Evolutionary conservation across 2,797 vertebrate species (phyloP).

Genomic region (Hydrophis major): DNA sequence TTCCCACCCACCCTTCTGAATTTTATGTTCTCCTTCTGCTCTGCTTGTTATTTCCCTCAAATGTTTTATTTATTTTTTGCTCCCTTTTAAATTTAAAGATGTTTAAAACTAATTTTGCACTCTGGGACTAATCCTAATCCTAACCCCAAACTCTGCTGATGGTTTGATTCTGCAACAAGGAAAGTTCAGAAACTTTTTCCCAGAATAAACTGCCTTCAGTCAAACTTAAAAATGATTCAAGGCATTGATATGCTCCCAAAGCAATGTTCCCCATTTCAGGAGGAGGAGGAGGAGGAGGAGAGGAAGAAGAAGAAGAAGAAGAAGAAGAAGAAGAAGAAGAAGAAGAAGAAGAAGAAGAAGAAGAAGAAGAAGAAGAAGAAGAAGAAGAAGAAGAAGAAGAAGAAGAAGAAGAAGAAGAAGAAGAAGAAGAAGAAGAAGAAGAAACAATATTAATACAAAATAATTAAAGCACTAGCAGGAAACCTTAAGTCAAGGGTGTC

Average conservation of each 20-base stretch:
- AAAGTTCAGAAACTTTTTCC: neutral
- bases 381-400: no score
- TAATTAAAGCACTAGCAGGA: neutral
- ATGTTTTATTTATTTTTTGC: constrained; percentile 27
- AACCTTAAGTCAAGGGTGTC: neutral
- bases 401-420: no score
- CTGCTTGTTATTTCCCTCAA: neutral
- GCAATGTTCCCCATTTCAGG: neutral
- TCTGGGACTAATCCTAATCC: neutral
- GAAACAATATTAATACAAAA: neutral
- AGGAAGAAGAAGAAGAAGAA: no score
- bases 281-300: no score
- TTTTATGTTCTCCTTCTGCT: constrained; percentile 34
- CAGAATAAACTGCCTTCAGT: neutral
- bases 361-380: no score
- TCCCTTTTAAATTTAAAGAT: constrained; percentile 26
- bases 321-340: no score
- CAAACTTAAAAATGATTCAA: neutral
- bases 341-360: no score
- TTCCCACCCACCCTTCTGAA: constrained; percentile 29
- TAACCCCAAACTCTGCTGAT: neutral
- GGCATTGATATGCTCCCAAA: accelerated
- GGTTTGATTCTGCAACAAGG: neutral
- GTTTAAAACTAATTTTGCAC: neutral
- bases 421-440: no score